Percentiles rank a stretch among this genome's conserved stretches.
phyloP scores from a whole-genome alignment of 1,140 invertebrate species.

The Venturia canescens region DNA sequence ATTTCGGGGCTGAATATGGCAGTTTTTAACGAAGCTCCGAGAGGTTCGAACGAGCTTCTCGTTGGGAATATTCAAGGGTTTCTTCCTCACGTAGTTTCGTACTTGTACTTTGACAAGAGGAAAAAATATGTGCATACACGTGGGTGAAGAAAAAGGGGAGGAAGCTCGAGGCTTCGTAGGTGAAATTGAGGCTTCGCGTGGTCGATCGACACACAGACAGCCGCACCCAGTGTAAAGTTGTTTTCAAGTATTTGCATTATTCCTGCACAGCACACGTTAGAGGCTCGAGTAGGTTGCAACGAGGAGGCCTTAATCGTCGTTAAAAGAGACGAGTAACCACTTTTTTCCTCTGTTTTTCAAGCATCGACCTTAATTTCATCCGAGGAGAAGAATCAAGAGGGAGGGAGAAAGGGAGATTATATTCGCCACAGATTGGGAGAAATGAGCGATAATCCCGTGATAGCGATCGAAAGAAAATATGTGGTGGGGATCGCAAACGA shows the following conservation, averaged over 20 bases:
- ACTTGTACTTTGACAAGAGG: background rate
- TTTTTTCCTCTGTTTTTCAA: background rate
- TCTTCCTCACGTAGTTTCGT: background rate
- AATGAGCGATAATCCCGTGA: background rate
- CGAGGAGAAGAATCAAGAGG: background rate
- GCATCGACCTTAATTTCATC: background rate
- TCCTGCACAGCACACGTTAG: background rate
- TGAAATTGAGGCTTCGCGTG: background rate
- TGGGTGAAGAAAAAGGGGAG: background rate
- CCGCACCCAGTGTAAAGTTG: background rate
- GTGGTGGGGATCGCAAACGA: background rate
- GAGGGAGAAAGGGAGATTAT: background rate
- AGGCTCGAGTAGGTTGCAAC: background rate
- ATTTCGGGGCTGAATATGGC: background rate
- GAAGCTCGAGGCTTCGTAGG: background rate
- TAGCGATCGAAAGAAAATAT: conserved; percentile 16
- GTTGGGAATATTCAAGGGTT: background rate
- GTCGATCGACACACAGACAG: background rate
- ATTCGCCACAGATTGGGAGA: background rate
- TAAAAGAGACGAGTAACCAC: background rate
- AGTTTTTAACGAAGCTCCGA: conserved; percentile 15
- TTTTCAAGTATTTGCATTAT: conserved; percentile 8
- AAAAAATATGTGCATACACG: background rate
- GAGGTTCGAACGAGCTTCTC: conserved; percentile 8
- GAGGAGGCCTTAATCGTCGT: background rate